Conservation (phyloP, 2,888 invertebrate species). For the Drosophila limbata region DNA sequence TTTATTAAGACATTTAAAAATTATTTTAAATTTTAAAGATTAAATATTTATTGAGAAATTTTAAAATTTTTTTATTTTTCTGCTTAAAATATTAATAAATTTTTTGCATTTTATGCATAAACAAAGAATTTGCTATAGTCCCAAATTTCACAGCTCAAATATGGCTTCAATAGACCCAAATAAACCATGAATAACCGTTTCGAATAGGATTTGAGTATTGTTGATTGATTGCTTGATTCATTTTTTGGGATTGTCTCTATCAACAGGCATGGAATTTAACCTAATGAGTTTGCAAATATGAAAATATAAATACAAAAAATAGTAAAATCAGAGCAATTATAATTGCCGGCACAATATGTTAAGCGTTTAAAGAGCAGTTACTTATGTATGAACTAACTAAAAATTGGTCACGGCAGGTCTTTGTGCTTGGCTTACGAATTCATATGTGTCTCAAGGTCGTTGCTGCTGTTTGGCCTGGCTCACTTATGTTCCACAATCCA, state of each 20-base stretch:
- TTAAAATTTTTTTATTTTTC: not conserved
- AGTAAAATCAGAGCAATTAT: constrained; percentile 35
- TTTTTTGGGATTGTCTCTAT: constrained; percentile 32
- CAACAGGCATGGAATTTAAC: constrained; percentile 21
- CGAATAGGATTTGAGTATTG: constrained; percentile 55
- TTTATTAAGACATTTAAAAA: not conserved
- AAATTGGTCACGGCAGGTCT: constrained; percentile 63
- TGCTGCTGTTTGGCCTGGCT: constrained; percentile 29
- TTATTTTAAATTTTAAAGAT: not conserved
- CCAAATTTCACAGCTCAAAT: constrained; percentile 9
- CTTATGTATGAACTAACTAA: constrained; percentile 43
- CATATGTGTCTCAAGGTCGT: constrained; percentile 67
- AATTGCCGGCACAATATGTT: constrained; percentile 48
- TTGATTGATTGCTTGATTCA: constrained; percentile 61
- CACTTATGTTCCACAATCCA: constrained; percentile 26
- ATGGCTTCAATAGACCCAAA: not conserved
- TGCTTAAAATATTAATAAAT: not conserved
- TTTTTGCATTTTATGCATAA: not conserved
- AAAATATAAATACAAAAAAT: constrained; percentile 33
- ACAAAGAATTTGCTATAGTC: constrained; percentile 4
- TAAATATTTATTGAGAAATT: not conserved
- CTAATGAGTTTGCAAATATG: constrained; percentile 62
- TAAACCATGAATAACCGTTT: constrained; percentile 20
- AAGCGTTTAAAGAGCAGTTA: constrained; percentile 36
- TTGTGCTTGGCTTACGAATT: constrained; percentile 44